Percentiles rank a stretch among this genome's conserved stretches.
These are phyloP conservation scores for Schizaphis graminum DNA, from an alignment of 2,888 invertebrate genomes.

Conservation along the genomic window DNA sequence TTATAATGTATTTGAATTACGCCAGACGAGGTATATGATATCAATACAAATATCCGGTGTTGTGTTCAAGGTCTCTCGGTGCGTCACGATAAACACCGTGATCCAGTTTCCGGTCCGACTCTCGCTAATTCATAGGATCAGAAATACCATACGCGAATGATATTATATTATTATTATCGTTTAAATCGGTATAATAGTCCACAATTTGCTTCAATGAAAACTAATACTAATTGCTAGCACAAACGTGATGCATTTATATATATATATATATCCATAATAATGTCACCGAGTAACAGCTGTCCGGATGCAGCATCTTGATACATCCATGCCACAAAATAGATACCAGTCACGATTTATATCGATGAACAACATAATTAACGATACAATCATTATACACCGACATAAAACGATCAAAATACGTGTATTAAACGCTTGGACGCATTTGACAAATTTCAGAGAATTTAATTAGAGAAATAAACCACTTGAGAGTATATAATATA, in stretches of 20 bases:
- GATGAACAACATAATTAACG: not conserved
- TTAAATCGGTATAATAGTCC: not conserved
- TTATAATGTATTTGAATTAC: not conserved
- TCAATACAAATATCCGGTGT: not conserved
- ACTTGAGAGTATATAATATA: not conserved
- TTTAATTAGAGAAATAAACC: not conserved
- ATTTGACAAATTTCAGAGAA: not conserved
- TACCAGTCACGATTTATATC: not conserved
- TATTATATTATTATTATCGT: not conserved
- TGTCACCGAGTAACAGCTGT: not conserved
- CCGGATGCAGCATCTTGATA: not conserved
- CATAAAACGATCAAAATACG: not conserved
- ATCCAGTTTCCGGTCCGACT: not conserved
- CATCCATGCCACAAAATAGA: not conserved
- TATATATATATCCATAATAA: not conserved
- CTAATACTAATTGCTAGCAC: not conserved
- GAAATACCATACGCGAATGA: not conserved
- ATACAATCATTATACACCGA: too few relatives aligned
- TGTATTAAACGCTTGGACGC: not conserved
- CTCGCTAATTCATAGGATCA: not conserved
- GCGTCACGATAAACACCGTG: not conserved
- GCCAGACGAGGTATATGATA: not conserved
- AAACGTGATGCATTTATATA: not conserved
- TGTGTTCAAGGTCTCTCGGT: not conserved
- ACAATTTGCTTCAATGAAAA: not conserved